Percentiles rank a stretch among this genome's conserved stretches.
phyloP scores from a whole-genome alignment of 2,888 invertebrate genomes.

The Andrena bicolor region DNA sequence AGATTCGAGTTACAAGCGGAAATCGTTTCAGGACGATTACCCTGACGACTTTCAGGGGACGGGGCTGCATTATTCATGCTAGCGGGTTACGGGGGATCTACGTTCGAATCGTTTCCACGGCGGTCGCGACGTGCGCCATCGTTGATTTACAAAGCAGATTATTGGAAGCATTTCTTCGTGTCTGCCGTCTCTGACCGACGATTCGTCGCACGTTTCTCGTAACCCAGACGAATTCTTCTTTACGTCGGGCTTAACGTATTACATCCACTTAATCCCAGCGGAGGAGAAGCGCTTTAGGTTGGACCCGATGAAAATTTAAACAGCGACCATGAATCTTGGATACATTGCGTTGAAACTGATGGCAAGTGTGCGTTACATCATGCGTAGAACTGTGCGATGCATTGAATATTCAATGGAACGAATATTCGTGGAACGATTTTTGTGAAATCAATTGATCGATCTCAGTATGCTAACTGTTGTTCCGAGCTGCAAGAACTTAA shows the following conservation, averaged over 20 bases:
- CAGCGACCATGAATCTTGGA: too few species aligned
- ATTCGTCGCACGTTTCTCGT: slow-evolving; percentile 19
- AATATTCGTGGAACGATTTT: too few species aligned
- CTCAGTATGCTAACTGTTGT: neutral
- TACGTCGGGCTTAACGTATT: neutral
- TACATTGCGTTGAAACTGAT: neutral
- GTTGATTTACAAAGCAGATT: slow-evolving; percentile 59
- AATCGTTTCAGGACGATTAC: slow-evolving; percentile 58
- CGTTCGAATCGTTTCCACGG: slow-evolving; percentile 38
- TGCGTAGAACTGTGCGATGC: too few species aligned
- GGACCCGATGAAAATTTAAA: neutral
- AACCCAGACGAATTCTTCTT: neutral
- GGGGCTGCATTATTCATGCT: slow-evolving; percentile 60
- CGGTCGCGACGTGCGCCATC: slow-evolving; percentile 9
- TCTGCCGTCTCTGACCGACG: neutral
- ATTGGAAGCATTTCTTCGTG: slow-evolving; percentile 26
- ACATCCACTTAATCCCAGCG: neutral
- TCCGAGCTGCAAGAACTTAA: neutral
- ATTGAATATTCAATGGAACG: too few species aligned
- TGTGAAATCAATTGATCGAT: too few species aligned
- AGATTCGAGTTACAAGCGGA: slow-evolving; percentile 50
- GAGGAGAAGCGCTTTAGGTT: neutral
- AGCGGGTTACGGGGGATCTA: slow-evolving; percentile 29
- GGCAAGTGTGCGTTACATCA: neutral
- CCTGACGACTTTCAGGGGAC: slow-evolving; percentile 47